Evolutionary conservation across 2,888 invertebrate species (phyloP), one percentile per base, ranked within the genome.

Genomic region (Harmothoe impar): DNA sequence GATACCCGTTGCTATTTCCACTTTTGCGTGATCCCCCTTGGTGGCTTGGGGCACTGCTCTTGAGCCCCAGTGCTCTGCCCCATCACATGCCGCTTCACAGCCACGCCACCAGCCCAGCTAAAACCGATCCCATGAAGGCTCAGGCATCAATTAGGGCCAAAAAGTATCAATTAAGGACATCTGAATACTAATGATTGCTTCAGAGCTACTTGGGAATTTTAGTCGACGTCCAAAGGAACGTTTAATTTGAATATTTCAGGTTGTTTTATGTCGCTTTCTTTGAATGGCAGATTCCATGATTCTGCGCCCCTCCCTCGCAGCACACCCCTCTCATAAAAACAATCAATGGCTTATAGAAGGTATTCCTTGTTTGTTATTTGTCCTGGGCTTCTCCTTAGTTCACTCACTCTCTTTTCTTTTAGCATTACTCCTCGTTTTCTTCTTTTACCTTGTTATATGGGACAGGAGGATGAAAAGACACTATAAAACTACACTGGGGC

Each of bases 101-200:
- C 29, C 31, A 29, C 29, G 29, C 72, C 35, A 23, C 43, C 17
- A 43, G 81, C 43, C n/a, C 81, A 33, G 81, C 81, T 81, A 43
- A 81, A 77, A 81, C 81, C 10, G 17, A n/a, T 23, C 43, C 3
- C 77, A 77, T 72, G 17, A 81, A 43, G 81, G 12, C 33, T 81
- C 17, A 23, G 35, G 7, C 35, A 43, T 20, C 81, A 81, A 81
- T 81, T 81, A 81, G 33, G 43, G 35, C 10, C 43, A 81, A 81
- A 81, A 81, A 81, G 43, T 35, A 81, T 81, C 81, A 35, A 81
- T 81, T 81, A 81, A 77, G 81, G 81, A 81, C 72, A 81, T 20
- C 77, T 77, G 29, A 77, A 77, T 77, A 77, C 77, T 31, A 31
- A 77, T 77, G 77, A 77, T 77, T 77, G 25, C 77, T 25, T 31